These are phyloP conservation scores for Nebria salina DNA, from an alignment of 2,888 invertebrate species.

Conservation along the genomic window DNA sequence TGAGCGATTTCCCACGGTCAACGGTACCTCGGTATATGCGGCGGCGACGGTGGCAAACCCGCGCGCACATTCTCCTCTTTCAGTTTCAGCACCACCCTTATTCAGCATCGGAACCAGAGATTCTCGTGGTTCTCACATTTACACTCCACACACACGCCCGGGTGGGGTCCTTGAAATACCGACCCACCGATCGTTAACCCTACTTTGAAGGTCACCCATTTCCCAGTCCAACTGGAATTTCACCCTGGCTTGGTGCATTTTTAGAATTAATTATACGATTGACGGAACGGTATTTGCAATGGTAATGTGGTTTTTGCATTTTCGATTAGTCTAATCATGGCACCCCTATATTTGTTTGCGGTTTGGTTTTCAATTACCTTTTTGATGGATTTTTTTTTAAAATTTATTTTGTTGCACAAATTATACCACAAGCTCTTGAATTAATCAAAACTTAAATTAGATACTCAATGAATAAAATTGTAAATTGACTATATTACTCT, in stretches of 20 bases:
- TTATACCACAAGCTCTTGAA: too few species aligned
- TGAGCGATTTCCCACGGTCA: conserved; percentile 28
- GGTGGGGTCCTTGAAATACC: background rate
- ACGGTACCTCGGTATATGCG: conserved; percentile 11
- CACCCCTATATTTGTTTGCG: too few species aligned
- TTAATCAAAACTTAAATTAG: too few species aligned
- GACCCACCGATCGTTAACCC: background rate
- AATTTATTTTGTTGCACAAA: too few species aligned
- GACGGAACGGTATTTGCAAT: background rate
- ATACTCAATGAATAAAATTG: too few species aligned
- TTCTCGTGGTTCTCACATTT: background rate
- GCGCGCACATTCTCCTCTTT: background rate
- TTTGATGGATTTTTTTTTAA: background rate
- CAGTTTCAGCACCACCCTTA: conserved; percentile 5
- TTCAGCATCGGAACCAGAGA: background rate
- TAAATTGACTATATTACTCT: too few species aligned
- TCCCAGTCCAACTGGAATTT: background rate
- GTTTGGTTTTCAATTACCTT: background rate
- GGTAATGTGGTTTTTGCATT: background rate
- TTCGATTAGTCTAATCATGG: background rate
- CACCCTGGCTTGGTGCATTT: background rate
- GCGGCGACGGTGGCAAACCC: background rate
- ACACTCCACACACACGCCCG: background rate
- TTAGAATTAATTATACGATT: background rate
- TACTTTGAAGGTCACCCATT: background rate